Conservation (phyloP, 2,888 invertebrate species). For the Lysandra bellargus region DNA sequence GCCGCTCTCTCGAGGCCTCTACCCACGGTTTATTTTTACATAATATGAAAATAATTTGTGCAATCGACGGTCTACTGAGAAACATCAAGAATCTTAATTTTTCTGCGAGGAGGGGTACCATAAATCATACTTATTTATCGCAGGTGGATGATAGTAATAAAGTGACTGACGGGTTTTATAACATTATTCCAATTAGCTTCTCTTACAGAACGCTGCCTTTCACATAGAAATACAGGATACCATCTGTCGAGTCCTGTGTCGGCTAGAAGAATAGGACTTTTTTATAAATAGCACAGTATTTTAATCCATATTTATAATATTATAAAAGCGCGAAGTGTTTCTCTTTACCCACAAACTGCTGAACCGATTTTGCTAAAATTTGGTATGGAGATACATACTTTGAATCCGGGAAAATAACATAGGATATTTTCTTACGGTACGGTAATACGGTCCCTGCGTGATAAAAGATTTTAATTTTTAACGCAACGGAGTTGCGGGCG, state of each 20-base stretch:
- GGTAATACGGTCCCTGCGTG: no score
- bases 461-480: no score
- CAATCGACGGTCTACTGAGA: conserved; percentile 37
- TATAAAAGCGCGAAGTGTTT: no score
- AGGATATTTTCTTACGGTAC: no score
- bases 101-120: conserved; percentile 8
- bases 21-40: conserved; percentile 52
- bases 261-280: not conserved
- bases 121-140: not conserved
- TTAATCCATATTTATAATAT: no score
- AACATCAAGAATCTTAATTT: conserved; percentile 14
- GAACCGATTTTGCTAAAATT: no score
- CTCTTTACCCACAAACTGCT: no score
- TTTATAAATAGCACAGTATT: no score
- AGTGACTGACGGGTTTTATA: not conserved
- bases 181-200: not conserved
- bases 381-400: no score
- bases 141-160: not conserved
- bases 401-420: no score
- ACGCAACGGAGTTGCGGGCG: no score
- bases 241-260: not conserved
- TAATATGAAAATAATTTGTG: conserved; percentile 53
- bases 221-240: not conserved
- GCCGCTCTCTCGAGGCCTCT: conserved; percentile 56
- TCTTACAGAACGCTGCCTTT: not conserved